Evolutionary conservation across 1,140 invertebrate genomes (phyloP), one percentile per base, ranked within the genome.

Genomic region (Listronotus bonariensis): DNA sequence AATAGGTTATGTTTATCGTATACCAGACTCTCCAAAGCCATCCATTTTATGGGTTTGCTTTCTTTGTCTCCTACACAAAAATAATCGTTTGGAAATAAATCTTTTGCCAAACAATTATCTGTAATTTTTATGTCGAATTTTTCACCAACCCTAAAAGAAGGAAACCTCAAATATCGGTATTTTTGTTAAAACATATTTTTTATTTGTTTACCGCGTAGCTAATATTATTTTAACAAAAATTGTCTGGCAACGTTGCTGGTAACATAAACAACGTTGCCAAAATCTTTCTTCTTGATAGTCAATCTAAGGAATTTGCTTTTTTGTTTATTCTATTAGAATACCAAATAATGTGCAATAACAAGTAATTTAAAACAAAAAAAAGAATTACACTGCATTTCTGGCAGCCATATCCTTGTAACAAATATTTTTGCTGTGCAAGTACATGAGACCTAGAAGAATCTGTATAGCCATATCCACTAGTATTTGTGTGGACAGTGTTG

Each of bases 61-160:
- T 97, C 95, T 77, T 95, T 96, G 79, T 97, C 94, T 0, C 92
- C 94, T 36, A 97, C 82, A 78, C 94, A 96, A 78, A 96, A 91
- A 79, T 98, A 98, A 78, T 98, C 96, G 68, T 89, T 88, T 6
- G 96, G 95, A 79, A 97, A 98, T 41, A 98, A 81, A 80, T 98
- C 96, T 20, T 93, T 82, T 0, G 94, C 89, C 49, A 98, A 78
- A 20, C 93, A 92, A 71, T 89, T 92, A 79, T 98, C 96, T 41
- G 91, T 90, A 65, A 98, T 83, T 80, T 93, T 90, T 41, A 98
- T 88, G 76, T 88, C 87, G 62, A 95, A 82, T 73, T 92, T 88
- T 68, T 90, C 89, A 76, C 92, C 91, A 61, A 93, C 85, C 57
- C 91, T 93, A 54, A 32, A 51, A 48, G 26, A 34, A 41, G 12